phyloP scores from a whole-genome alignment of 1,140 invertebrate species.

The Drosophila ohnishii region DNA sequence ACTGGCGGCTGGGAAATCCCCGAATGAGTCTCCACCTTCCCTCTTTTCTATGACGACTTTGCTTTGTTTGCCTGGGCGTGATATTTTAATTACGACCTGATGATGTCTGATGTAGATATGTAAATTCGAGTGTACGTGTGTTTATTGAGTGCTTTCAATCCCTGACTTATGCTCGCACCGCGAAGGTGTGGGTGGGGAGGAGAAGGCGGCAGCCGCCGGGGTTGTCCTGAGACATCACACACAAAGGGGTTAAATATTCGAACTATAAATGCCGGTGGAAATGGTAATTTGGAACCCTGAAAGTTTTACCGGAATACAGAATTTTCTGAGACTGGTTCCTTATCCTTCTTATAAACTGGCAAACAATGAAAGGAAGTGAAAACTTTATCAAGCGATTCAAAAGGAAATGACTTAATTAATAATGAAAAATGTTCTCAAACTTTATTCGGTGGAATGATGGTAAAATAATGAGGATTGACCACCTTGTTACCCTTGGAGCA shows the following conservation, averaged over 20 bases:
- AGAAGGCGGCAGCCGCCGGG: not conserved
- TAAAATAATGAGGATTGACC: slow-evolving; percentile 18
- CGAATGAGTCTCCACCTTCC: not conserved
- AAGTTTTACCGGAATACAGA: slow-evolving; percentile 20
- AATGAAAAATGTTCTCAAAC: slow-evolving; percentile 24
- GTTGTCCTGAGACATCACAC: not conserved
- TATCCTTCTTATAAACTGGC: slow-evolving; percentile 31
- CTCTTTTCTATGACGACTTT: not conserved
- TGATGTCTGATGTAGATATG: slow-evolving; percentile 54
- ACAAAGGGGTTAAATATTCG: slow-evolving; percentile 46
- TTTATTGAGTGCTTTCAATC: slow-evolving; percentile 65
- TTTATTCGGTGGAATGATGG: slow-evolving; percentile 15
- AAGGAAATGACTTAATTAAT: slow-evolving; percentile 51
- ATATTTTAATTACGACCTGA: slow-evolving; percentile 76
- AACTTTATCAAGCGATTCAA: slow-evolving; percentile 31
- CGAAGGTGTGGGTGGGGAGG: not conserved
- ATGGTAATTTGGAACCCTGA: slow-evolving; percentile 34
- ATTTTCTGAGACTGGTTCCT: slow-evolving; percentile 9
- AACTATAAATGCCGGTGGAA: slow-evolving; percentile 36
- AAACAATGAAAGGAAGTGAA: slow-evolving; percentile 33
- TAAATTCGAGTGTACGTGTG: slow-evolving; percentile 41
- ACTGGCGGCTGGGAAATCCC: slow-evolving; percentile 30
- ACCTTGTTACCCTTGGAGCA: slow-evolving; percentile 10
- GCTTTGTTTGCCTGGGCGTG: slow-evolving; percentile 72
- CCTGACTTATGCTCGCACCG: slow-evolving; percentile 53